Percentiles rank a stretch among this genome's conserved stretches.
Conservation (phyloP, 2,888 invertebrate genomes). For the Neoaliturus tenellus region DNA sequence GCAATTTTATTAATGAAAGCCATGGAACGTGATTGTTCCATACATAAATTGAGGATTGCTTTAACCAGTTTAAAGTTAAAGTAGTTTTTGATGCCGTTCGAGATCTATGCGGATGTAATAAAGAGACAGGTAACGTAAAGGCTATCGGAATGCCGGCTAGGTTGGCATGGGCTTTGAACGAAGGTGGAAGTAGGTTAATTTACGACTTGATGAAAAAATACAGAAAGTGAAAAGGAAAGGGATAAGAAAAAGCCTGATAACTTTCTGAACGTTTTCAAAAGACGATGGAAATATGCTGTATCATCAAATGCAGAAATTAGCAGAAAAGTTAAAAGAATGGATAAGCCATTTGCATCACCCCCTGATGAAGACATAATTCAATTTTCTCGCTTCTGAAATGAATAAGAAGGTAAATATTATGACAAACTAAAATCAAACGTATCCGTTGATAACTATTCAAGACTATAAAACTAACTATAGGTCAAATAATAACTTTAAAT, state of each 20-base stretch:
- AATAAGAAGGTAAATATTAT: background rate
- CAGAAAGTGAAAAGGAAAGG: background rate
- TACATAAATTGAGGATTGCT: background rate
- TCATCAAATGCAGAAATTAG: slow-evolving; percentile 40
- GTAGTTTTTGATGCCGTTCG: background rate
- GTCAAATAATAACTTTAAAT: background rate
- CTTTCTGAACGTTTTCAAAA: background rate
- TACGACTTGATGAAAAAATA: background rate
- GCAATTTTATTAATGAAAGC: background rate
- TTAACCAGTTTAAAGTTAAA: background rate
- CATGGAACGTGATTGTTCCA: background rate
- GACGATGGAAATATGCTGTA: slow-evolving; percentile 37
- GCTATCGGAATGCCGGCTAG: background rate
- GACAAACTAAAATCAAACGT: background rate
- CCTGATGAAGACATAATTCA: slow-evolving; percentile 31
- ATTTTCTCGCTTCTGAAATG: background rate
- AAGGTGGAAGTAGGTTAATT: background rate
- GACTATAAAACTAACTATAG: slow-evolving; percentile 6
- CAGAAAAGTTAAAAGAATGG: background rate
- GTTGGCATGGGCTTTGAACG: background rate
- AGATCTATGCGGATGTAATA: slow-evolving; percentile 16
- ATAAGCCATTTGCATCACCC: slow-evolving; percentile 12
- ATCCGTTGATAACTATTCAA: background rate
- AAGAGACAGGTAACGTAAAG: background rate
- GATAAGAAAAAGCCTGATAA: slow-evolving; percentile 7